Evolutionary conservation across 2,113 vertebrate species (phyloP).

Genomic region (Furnarius figulus): DNA sequence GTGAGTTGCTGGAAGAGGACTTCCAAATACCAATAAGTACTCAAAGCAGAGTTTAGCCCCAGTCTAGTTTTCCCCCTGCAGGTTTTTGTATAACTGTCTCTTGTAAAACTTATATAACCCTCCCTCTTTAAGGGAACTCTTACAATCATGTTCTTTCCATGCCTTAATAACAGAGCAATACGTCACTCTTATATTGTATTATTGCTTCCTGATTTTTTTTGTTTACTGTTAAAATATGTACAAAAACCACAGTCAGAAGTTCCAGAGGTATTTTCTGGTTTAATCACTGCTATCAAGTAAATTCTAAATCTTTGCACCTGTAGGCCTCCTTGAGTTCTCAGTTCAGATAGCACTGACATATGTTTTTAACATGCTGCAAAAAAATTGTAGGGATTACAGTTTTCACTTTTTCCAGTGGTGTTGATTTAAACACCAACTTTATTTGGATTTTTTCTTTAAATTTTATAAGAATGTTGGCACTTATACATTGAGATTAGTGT

Average conservation of each 20-base stretch:
- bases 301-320: neutral
- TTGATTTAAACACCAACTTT: neutral
- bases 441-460: fast-evolving
- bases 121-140: neutral
- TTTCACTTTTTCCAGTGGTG: neutral
- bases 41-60: too few species aligned
- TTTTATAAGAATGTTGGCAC: neutral
- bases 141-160: neutral
- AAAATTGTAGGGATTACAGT: neutral
- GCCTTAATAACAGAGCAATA: neutral
- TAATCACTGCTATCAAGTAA: neutral
- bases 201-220: neutral
- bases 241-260: neutral
- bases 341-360: neutral
- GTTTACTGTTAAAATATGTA: neutral
- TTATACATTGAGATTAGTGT: neutral
- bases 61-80: neutral
- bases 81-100: neutral
- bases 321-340: neutral
- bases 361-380: neutral
- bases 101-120: neutral
- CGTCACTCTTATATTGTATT: neutral
- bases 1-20: too few species aligned
- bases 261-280: neutral
- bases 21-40: too few species aligned